phyloP scores from a whole-genome alignment of 2,113 vertebrate species.

The Pavo muticus region DNA sequence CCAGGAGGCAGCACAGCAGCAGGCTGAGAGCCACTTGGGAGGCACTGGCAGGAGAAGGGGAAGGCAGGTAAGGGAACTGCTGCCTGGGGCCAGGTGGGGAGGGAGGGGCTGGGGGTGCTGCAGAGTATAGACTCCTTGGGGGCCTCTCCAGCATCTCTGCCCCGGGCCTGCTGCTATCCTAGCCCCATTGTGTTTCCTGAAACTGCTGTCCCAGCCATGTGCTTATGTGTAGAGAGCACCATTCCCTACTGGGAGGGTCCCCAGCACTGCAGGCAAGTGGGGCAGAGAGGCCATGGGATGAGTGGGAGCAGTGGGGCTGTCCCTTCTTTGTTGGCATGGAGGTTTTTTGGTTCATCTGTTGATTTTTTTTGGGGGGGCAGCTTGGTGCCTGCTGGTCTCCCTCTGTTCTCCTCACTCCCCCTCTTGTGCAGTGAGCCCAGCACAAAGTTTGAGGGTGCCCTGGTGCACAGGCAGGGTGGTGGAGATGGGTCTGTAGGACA shows the following conservation, averaged over 20 bases:
- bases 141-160: not conserved
- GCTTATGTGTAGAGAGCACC: accelerated
- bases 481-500: accelerated
- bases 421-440: accelerated
- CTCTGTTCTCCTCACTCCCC: accelerated
- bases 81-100: not conserved
- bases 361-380: not conserved
- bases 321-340: accelerated
- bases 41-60: not conserved
- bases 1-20: not conserved
- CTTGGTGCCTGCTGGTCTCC: not conserved
- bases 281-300: accelerated
- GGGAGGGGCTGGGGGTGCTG: not conserved
- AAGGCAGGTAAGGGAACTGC: slow-evolving; percentile 27
- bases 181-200: not conserved
- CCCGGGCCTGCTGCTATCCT: not conserved
- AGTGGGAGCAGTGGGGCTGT: not conserved
- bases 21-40: not conserved
- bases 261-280: not conserved
- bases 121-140: not conserved
- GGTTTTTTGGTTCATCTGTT: not conserved
- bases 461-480: not conserved
- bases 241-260: accelerated
- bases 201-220: accelerated
- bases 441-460: not conserved